These are phyloP conservation scores for Halocynthia aurantium DNA, from an alignment of 23 tunicate species.

Conservation along the genomic window DNA sequence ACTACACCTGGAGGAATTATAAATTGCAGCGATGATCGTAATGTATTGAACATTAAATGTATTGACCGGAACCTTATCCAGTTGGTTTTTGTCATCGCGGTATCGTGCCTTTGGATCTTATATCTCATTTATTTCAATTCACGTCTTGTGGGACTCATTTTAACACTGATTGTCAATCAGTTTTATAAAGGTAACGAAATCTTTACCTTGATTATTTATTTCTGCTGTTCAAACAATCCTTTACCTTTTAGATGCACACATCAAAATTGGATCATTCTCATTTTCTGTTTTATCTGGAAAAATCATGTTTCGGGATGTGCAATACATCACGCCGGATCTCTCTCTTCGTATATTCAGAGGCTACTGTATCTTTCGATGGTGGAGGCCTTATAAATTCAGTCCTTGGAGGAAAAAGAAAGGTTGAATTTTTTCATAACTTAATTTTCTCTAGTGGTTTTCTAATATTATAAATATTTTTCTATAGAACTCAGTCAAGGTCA, in stretches of 20 bases:
- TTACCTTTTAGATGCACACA: slow-evolving; percentile 47
- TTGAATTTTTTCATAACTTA: neutral
- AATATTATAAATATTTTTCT: slow-evolving; percentile 5
- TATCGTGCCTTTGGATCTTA: slow-evolving; percentile 59
- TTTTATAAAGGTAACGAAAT: slow-evolving; percentile 47
- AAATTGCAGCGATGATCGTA: slow-evolving; percentile 24
- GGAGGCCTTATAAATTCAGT: slow-evolving; percentile 66
- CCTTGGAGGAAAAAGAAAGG: slow-evolving; percentile 61
- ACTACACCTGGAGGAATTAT: neutral
- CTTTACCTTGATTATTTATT: neutral
- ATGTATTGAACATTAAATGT: slow-evolving; percentile 45
- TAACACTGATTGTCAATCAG: slow-evolving; percentile 51
- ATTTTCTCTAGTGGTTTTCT: neutral
- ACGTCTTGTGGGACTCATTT: slow-evolving; percentile 58
- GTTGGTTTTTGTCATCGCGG: slow-evolving; percentile 39
- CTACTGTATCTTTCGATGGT: slow-evolving; percentile 87
- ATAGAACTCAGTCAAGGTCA: slow-evolving; percentile 74
- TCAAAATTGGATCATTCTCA: slow-evolving; percentile 72
- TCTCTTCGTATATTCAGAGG: slow-evolving; percentile 77
- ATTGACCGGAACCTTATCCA: slow-evolving; percentile 40
- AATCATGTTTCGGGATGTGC: slow-evolving; percentile 87
- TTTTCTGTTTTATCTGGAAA: slow-evolving; percentile 79
- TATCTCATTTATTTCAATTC: slow-evolving; percentile 82
- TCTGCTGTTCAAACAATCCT: neutral
- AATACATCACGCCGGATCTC: slow-evolving; percentile 51